Percentiles rank a stretch among this genome's conserved stretches.
Evolutionary conservation across 1,140 invertebrate genomes (phyloP).

Genomic region (Meloidogyne exigua): DNA sequence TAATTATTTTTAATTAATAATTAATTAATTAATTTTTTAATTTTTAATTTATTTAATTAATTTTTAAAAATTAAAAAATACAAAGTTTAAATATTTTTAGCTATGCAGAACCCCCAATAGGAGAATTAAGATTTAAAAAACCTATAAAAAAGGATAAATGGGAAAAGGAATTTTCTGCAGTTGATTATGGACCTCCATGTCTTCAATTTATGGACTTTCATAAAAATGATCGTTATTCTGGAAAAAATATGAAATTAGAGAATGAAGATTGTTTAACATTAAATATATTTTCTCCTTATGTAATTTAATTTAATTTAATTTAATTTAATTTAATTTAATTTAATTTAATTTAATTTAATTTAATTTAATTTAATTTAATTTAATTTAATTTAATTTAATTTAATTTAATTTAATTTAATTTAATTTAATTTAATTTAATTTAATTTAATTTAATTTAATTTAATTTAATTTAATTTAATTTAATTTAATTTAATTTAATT

Average conservation of each 20-base stretch:
- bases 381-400: too few species aligned
- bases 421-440: too few species aligned
- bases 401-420: too few species aligned
- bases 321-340: neutral
- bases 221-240: conserved; percentile 53
- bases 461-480: too few species aligned
- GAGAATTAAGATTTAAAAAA: conserved; percentile 79
- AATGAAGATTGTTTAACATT: conserved; percentile 93
- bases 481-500: too few species aligned
- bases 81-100: neutral
- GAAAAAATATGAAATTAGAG: conserved; percentile 54
- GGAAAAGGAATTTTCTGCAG: conserved; percentile 58
- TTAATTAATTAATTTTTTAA: too few species aligned
- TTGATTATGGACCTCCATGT: conserved; percentile 60
- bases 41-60: neutral
- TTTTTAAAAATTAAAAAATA: neutral
- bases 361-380: conserved; percentile 16
- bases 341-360: neutral
- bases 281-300: conserved; percentile 77
- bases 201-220: conserved; percentile 64
- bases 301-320: conserved; percentile 22
- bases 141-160: conserved; percentile 60
- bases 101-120: conserved; percentile 66
- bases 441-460: too few species aligned
- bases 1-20: too few species aligned